Percentiles rank a stretch among this genome's conserved stretches.
Conservation (phyloP, 2,888 invertebrate species). For the Steinernema carpocapsae region DNA sequence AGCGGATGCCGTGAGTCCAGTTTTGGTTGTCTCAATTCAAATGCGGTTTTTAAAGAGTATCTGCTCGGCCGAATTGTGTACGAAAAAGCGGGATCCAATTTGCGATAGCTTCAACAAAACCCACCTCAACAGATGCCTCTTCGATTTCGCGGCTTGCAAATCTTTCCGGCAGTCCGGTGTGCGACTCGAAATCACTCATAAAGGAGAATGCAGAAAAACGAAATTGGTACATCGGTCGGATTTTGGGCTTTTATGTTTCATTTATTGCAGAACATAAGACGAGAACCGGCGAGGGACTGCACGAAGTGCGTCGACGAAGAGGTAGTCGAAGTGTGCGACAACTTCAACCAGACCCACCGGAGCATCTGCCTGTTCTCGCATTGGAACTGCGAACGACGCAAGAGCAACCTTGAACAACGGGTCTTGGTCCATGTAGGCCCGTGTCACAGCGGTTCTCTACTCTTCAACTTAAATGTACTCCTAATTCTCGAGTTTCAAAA, state of each 20-base stretch:
- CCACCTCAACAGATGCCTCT: slow-evolving; percentile 59
- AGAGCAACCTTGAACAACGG: slow-evolving; percentile 49
- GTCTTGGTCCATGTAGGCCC: slow-evolving; percentile 61
- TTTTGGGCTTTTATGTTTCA: slow-evolving; percentile 8
- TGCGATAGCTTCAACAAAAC: slow-evolving; percentile 59
- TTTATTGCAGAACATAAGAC: slow-evolving; percentile 3
- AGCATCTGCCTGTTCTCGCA: slow-evolving; percentile 57
- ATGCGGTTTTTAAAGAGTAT: neutral
- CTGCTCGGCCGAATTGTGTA: slow-evolving; percentile 51
- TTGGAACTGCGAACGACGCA: slow-evolving; percentile 58
- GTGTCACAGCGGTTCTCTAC: slow-evolving; percentile 53
- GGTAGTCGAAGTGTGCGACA: slow-evolving; percentile 50
- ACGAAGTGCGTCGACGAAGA: slow-evolving; percentile 37
- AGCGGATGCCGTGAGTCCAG: no score
- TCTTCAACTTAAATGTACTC: slow-evolving; percentile 47
- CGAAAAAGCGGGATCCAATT: slow-evolving; percentile 57
- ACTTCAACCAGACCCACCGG: slow-evolving; percentile 56
- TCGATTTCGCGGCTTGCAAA: slow-evolving; percentile 58
- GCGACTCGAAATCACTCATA: slow-evolving; percentile 36
- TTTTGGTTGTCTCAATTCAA: no score
- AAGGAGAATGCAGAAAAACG: slow-evolving; percentile 37
- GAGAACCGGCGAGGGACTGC: slow-evolving; percentile 33
- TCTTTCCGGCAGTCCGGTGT: slow-evolving; percentile 11
- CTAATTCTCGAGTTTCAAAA: slow-evolving; percentile 32
- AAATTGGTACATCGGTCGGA: neutral